Conservation (phyloP, 2,113 vertebrate genomes). For the Coregonus clupeaformis region DNA sequence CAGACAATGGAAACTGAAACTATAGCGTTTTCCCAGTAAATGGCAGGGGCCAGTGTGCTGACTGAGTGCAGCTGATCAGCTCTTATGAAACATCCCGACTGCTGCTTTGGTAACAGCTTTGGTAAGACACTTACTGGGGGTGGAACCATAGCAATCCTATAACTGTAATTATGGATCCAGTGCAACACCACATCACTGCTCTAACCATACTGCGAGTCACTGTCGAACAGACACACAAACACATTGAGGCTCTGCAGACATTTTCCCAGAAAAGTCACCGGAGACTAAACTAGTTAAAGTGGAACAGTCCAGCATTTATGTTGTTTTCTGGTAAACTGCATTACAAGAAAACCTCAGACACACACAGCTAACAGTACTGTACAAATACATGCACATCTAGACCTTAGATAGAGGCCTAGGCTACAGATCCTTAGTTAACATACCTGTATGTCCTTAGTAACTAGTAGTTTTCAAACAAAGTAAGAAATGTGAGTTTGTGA, state of each 20-base stretch:
- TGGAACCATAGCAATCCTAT: no score
- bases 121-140: no score
- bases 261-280: not conserved
- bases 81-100: conserved; percentile 36
- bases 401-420: no score
- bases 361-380: not conserved
- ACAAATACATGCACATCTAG: no score
- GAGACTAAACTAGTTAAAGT: not conserved
- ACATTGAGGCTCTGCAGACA: not conserved
- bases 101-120: conserved; percentile 47
- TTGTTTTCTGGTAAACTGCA: not conserved
- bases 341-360: not conserved
- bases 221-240: no score
- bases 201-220: no score
- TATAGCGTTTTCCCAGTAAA: conserved; percentile 7
- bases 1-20: conserved; percentile 22
- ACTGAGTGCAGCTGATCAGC: conserved; percentile 30
- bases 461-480: no score
- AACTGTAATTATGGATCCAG: no score
- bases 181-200: no score
- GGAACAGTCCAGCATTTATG: not conserved
- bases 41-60: not conserved
- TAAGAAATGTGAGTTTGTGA: no score
- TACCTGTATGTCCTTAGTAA: no score
- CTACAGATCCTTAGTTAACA: no score